Percentiles rank a stretch among this genome's conserved stretches.
Conservation (phyloP, 2,888 invertebrate genomes). For the Chelonus formosanus region DNA sequence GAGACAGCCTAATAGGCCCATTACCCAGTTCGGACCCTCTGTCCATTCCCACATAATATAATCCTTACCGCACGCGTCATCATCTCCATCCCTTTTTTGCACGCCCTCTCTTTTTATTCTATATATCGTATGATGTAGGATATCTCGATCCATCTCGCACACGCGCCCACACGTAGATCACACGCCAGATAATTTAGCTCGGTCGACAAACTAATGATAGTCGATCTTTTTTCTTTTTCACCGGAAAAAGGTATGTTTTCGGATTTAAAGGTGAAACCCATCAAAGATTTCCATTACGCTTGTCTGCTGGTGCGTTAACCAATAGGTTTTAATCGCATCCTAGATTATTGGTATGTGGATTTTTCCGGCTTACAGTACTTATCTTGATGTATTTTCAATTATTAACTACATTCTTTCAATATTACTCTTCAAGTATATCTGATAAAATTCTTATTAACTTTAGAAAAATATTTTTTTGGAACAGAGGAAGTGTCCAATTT, state of each 20-base stretch:
- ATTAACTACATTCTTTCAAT: too few species aligned
- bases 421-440: too few species aligned
- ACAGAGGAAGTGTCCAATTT: too few species aligned
- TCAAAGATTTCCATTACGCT: neutral
- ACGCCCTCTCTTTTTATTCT: slow-evolving; percentile 40
- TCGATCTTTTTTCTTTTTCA: slow-evolving; percentile 10
- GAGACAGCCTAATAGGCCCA: slow-evolving; percentile 66
- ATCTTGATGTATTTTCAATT: too few species aligned
- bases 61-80: slow-evolving; percentile 58
- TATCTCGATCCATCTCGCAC: slow-evolving; percentile 34
- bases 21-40: slow-evolving; percentile 51
- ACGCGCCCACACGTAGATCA: slow-evolving; percentile 31
- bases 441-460: too few species aligned
- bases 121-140: slow-evolving; percentile 21
- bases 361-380: neutral
- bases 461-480: too few species aligned
- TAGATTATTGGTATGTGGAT: neutral
- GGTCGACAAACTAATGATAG: slow-evolving; percentile 25
- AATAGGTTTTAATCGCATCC: neutral
- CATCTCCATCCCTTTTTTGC: slow-evolving; percentile 35
- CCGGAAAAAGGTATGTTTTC: neutral
- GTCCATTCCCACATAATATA: slow-evolving; percentile 61
- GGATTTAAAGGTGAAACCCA: neutral
- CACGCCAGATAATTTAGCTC: slow-evolving; percentile 25
- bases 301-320: neutral